Percentiles rank a stretch among this genome's conserved stretches.
These are phyloP conservation scores for Campopleginae sp. DNA, from an alignment of 2,888 invertebrate genomes.

Conservation along the genomic window DNA sequence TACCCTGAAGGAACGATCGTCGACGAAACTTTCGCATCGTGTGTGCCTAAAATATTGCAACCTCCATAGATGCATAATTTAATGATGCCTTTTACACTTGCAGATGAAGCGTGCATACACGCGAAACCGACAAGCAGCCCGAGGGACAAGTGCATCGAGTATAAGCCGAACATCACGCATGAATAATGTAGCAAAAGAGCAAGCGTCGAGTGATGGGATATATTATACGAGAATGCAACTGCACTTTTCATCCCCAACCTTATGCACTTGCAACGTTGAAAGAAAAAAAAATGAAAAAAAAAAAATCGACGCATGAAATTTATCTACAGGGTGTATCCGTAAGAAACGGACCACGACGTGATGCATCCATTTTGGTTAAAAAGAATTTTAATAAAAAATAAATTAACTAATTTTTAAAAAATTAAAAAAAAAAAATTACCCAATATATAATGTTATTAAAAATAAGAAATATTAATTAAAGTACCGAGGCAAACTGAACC, in stretches of 20 bases:
- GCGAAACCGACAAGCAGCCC: conserved; percentile 57
- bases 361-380: too few species aligned
- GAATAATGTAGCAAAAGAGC: conserved; percentile 74
- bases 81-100: conserved; percentile 74
- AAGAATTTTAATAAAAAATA: too few species aligned
- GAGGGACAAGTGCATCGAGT: conserved; percentile 36
- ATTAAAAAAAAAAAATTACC: too few species aligned
- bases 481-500: conserved; percentile 5
- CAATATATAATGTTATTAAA: too few species aligned
- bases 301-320: background rate
- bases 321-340: background rate
- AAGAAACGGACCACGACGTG: too few species aligned
- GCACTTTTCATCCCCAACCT: background rate
- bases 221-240: conserved; percentile 48
- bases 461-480: too few species aligned
- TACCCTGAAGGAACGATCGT: background rate
- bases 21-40: background rate
- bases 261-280: conserved; percentile 24
- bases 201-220: conserved; percentile 66
- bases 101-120: conserved; percentile 69
- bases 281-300: background rate
- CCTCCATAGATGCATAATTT: conserved; percentile 71
- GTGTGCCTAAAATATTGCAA: conserved; percentile 28
- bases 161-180: conserved; percentile 69
- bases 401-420: too few species aligned